Base-by-base conservation (phyloP, 2,113 vertebrate species). In the Donacobius atricapilla region DNA sequence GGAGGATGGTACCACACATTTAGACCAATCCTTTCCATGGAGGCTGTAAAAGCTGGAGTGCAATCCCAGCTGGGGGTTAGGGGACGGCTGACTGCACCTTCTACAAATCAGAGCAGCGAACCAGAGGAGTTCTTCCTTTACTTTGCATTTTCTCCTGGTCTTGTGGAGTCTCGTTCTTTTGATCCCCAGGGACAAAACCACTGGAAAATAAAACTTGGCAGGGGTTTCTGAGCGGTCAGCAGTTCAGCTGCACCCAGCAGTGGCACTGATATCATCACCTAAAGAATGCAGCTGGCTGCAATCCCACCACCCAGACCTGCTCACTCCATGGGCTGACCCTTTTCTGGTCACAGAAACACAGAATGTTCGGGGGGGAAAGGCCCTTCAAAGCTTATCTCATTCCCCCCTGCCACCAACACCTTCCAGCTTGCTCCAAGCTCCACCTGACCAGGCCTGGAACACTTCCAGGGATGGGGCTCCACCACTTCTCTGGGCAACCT, bases 1-100 rank as follows among this genome's bases (percentile, higher is more conserved):
- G 91, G 77, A 95, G 45, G 82, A 91, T 97, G 96, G 97, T 28
- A 86, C 96, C 97, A 97, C 79, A 69, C 11, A 7, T 69, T 94
- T 64, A 78, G 72, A 96, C 97, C 97, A 97, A 96, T 96, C 96
- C 40, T 64, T 56, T 87, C 71, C 83, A 40, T 0, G 21, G 35
- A 81, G 42, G 80, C 75, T 84, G 76, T 53, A 73, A 76, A 95
- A 83, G 54, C 91, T 77, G 80, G 71, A 79, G 48, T 3, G 47
- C 35, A 60, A 56, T 17, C 85, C 63, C 15, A 48, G 57, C 2
- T 0, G 12, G 72, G 58, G 22, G 12, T 16, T 15, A 60, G 25
- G 48, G 45, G 68, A 60, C 0, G 0, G 9, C 83, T 20, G 51
- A 57, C 0, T 73, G 56, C 42, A 37, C n/a, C 44, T 69, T 45